phyloP scores from a whole-genome alignment of 1,140 invertebrate genomes.

The Drosophila subobscura region DNA sequence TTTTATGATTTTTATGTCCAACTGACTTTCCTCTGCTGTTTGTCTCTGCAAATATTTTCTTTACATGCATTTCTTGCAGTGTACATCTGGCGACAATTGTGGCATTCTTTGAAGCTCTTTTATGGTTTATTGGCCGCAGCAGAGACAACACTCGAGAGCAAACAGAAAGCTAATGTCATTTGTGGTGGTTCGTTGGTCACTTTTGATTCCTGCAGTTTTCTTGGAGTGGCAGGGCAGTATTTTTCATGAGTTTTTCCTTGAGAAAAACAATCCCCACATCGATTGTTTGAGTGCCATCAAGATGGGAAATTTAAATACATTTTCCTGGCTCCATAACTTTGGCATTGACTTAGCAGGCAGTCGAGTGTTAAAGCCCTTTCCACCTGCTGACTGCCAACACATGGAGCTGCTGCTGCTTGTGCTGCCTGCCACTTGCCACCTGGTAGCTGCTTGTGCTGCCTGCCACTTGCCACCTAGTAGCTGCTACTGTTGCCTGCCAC shows the following conservation, averaged over 20 bases:
- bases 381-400: constrained; percentile 41
- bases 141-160: constrained; percentile 60
- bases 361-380: constrained; percentile 56
- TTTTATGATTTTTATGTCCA: constrained; percentile 60
- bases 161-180: constrained; percentile 53
- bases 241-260: not conserved
- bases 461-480: not conserved
- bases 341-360: constrained; percentile 54
- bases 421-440: constrained; percentile 24
- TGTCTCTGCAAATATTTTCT: constrained; percentile 65
- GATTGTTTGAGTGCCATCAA: constrained; percentile 21
- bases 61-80: constrained; percentile 54
- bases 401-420: not conserved
- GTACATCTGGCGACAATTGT: constrained; percentile 72
- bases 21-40: constrained; percentile 40
- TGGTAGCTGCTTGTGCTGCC: not conserved
- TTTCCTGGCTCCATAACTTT: constrained; percentile 49
- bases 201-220: constrained; percentile 26
- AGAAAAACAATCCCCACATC: constrained; percentile 6
- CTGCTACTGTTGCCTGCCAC: constrained; percentile 19
- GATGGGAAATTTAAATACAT: constrained; percentile 63
- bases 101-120: constrained; percentile 77
- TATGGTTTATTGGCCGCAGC: constrained; percentile 67
- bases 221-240: not conserved
- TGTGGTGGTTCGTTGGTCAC: constrained; percentile 27